Base-by-base conservation (phyloP, 1,140 invertebrate genomes). In the Aphelinus atriplicis region DNA sequence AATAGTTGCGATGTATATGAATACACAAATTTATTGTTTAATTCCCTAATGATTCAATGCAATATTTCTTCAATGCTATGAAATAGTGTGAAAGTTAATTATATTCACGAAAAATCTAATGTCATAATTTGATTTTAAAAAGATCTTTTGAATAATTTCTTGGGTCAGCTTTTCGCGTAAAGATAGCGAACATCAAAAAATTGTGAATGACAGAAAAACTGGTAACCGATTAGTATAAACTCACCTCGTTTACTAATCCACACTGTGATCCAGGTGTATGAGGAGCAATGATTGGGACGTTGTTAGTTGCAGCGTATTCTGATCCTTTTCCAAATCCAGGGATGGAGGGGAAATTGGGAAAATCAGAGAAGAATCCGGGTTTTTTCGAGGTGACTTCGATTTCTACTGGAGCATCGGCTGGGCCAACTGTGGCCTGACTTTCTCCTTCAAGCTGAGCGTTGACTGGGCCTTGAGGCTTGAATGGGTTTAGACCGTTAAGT, bases 201-300 rank as follows among this genome's bases (percentile, higher is more conserved):
- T 26, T 26, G 26, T 26, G 26, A 26, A 26, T 26, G 26, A 26
- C 26, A 26, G 26, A 26, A 26, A 26, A 26, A 26, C 26, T 26
- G 26, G 26, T 26, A 26, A 26, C 26, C 26, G 26, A 26, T 26
- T 26, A 26, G 26, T 26, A 26, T 26, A 26, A 26, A 81, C 82
- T 83, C 80, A 89, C 88, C 60, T 80, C 70, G 70, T 88, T 87
- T 73, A 83, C 85, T 48, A 86, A 77, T 69, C 88, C 88, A 51
- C 88, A 89, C 63, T 84, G 81, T 66, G 69, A 73, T 47, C 81
- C 81, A 45, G 81, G 81, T 5, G 69, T 77, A 43, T 81, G 80
- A 0, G 78, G 73, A 46, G 77, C 2, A 62, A 80, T 73, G n/a
- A 79, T 26, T 4, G 71, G 55, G 0, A 76, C 60, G 0, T 75